Evolutionary conservation across 2,888 invertebrate species (phyloP), one percentile per base, ranked within the genome.

Genomic region (Lamellibrachia columna): DNA sequence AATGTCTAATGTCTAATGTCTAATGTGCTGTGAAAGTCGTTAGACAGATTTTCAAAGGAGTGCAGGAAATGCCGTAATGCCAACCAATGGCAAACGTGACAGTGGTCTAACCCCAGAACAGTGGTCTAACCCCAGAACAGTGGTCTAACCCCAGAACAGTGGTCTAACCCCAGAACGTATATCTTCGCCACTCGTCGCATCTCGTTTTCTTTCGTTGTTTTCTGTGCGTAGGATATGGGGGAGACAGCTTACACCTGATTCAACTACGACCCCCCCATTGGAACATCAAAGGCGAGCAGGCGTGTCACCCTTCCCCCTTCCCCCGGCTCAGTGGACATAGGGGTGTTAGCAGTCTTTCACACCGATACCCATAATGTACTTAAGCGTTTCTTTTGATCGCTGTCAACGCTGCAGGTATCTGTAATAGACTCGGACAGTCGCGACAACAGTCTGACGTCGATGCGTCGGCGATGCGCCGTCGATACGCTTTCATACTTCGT

Each of bases 301-400:
- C 75, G 75, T n/a, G 22, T 22, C n/a, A 75, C n/a, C 75, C 6
- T 22, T 75, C 15, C 75, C 15, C 75, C 75, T 6, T 75, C 75
- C n/a, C 75, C 22, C 22, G 75, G 75, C 15, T 4, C 75, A 75
- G 15, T 75, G 75, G 75, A 75, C 22, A 75, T 75, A 75, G 75
- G 2, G 75, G 75, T 75, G 75, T 15, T n/a, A 15, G 1, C 75
- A 4, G 75, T 15, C 75, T 22, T 75, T 75, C 75, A 75, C 75
- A n/a, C 75, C 75, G 75, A 4, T 22, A n/a, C 75, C 75, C 75
- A 75, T 75, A 75, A 75, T 75, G 75, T 75, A 75, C 75, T 75
- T 75, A 75, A 75, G 75, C 75, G 75, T 75, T 75, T 75, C 75
- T 75, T 75, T 75, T 75, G 75, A 75, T 75, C 15, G 75, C 75